Conservation (phyloP, 1,140 invertebrate species). For the Cepaea nemoralis region DNA sequence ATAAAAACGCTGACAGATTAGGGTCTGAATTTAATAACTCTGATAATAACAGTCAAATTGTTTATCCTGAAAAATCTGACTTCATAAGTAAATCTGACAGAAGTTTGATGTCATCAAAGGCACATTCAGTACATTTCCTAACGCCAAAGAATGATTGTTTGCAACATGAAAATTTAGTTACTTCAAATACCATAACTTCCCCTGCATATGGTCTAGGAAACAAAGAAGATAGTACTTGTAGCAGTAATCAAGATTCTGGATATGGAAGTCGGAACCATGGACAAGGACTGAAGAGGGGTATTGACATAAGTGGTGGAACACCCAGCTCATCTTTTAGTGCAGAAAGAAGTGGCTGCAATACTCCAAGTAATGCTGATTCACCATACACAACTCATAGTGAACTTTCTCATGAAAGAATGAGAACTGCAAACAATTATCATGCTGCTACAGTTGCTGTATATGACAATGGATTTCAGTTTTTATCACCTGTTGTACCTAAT, state of each 20-base stretch:
- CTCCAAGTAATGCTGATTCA: slow-evolving; percentile 58
- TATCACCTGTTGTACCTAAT: not conserved
- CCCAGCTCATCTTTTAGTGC: slow-evolving; percentile 67
- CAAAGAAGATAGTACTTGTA: slow-evolving; percentile 62
- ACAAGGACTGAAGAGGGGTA: slow-evolving; percentile 8
- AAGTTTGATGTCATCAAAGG: not conserved
- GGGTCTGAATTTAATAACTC: not conserved
- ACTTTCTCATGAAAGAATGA: not conserved
- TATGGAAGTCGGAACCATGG: slow-evolving; percentile 58
- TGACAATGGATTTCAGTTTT: not conserved
- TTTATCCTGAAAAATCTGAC: not conserved
- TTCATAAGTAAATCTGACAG: not conserved
- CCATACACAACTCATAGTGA: slow-evolving; percentile 42
- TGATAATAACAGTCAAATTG: not conserved
- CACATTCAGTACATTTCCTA: slow-evolving; percentile 5
- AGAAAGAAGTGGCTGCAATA: slow-evolving; percentile 54
- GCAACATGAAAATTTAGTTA: slow-evolving; percentile 21
- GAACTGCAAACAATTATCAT: not conserved
- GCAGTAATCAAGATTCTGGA: slow-evolving; percentile 69
- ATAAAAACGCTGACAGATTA: not conserved
- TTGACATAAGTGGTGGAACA: slow-evolving; percentile 54
- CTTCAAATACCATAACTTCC: not conserved
- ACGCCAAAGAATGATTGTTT: slow-evolving; percentile 32
- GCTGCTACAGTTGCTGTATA: not conserved
- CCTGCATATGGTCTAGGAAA: slow-evolving; percentile 25